Percentiles rank a stretch among this genome's conserved stretches.
Evolutionary conservation across 2,797 vertebrate genomes (phyloP).

Genomic region (Glyptemys insculpta): DNA sequence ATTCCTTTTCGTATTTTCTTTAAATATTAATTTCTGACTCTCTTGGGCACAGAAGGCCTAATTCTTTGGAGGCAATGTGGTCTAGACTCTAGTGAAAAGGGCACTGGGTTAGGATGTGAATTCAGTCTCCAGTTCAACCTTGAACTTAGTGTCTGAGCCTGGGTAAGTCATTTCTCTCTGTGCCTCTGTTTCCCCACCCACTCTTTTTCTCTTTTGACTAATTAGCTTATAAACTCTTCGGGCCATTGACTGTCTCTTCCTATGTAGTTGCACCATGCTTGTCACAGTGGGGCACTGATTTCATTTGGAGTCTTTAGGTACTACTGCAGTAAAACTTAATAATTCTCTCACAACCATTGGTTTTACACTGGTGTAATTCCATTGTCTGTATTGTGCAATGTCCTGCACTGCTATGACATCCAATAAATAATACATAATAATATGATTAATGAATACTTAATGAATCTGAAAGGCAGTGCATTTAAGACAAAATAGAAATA

Average conservation of each 20-base stretch:
- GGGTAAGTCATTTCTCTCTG: neutral
- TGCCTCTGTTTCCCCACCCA: neutral
- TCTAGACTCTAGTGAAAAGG: neutral
- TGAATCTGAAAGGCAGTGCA: neutral
- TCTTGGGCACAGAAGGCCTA: neutral
- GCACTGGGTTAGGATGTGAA: neutral
- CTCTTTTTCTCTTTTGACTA: neutral
- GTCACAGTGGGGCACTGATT: neutral
- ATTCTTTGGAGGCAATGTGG: neutral
- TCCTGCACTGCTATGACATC: neutral
- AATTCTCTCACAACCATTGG: neutral
- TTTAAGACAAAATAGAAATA: conserved; percentile 53
- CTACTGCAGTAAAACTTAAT: neutral
- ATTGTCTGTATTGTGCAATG: neutral
- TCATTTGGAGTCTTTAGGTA: neutral
- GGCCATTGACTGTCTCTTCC: neutral
- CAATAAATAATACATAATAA: conserved; percentile 8
- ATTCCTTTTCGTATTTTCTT: conserved; percentile 36
- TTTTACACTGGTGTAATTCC: neutral
- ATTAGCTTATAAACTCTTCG: neutral
- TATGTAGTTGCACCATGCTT: neutral
- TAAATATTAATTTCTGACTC: conserved; percentile 32
- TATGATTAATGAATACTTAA: neutral
- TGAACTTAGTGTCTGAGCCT: neutral
- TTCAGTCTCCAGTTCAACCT: neutral